Conservation (phyloP, 2,888 invertebrate species). For the Pardosa pseudoannulata region DNA sequence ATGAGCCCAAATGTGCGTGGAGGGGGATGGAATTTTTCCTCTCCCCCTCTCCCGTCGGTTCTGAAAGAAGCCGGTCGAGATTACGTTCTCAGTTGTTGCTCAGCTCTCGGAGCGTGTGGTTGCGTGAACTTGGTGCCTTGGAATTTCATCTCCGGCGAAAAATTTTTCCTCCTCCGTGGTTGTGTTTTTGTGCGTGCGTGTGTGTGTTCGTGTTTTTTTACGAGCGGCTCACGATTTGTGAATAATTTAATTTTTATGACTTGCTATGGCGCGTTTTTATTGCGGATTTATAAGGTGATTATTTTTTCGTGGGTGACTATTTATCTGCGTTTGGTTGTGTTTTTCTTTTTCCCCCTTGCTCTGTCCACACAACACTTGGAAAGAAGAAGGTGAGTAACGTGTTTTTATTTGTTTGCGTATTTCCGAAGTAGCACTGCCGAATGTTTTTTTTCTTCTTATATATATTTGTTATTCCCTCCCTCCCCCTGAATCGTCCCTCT, state of each 20-base stretch:
- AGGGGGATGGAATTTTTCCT: slow-evolving; percentile 7
- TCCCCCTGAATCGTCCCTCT: background rate
- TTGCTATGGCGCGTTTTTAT: slow-evolving; percentile 26
- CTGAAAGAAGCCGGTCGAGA: slow-evolving; percentile 64
- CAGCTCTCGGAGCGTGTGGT: slow-evolving; percentile 38
- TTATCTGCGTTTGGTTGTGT: background rate
- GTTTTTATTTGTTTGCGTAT: background rate
- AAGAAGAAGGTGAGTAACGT: slow-evolving; percentile 9
- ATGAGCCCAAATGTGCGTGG: slow-evolving; percentile 29
- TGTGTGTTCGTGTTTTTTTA: slow-evolving; percentile 29
- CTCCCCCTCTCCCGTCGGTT: slow-evolving; percentile 21
- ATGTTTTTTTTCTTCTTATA: background rate
- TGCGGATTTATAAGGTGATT: slow-evolving; percentile 55
- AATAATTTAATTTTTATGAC: slow-evolving; percentile 30
- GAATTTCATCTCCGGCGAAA: slow-evolving; percentile 31
- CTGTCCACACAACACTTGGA: background rate
- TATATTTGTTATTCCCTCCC: background rate
- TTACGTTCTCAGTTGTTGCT: slow-evolving; percentile 62
- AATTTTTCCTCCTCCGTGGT: slow-evolving; percentile 12
- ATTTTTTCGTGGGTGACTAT: slow-evolving; percentile 21
- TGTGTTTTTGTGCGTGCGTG: slow-evolving; percentile 15
- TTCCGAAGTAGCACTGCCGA: too few relatives aligned
- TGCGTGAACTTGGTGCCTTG: slow-evolving; percentile 61
- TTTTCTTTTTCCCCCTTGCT: background rate
- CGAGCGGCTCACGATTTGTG: slow-evolving; percentile 33